Conservation (phyloP, 2,797 vertebrate species). For the Sciaenops ocellatus region DNA sequence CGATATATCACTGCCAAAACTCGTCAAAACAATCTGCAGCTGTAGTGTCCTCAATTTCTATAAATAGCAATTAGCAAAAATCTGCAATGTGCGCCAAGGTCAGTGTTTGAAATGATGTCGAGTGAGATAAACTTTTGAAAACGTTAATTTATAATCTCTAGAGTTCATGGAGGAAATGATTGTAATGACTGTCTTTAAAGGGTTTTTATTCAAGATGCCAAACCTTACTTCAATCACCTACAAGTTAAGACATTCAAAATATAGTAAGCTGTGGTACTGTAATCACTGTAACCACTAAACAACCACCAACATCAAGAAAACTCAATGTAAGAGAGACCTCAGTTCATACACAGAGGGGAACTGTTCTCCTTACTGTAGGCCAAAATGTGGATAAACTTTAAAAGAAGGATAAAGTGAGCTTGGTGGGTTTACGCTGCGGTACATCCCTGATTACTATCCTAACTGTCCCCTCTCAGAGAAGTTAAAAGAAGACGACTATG, state of each 20-base stretch:
- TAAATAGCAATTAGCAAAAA: not conserved
- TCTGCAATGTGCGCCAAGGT: not conserved
- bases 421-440: not conserved
- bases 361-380: not conserved
- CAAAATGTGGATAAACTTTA: not conserved
- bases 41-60: not conserved
- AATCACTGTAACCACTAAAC: not conserved
- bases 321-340: not conserved
- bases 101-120: no score
- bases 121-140: not conserved
- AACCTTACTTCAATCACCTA: not conserved
- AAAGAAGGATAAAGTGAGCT: not conserved
- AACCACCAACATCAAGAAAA: not conserved
- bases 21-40: not conserved
- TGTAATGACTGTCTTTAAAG: not conserved
- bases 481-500: slow-evolving; percentile 87
- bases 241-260: not conserved
- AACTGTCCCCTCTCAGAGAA: slow-evolving; percentile 71
- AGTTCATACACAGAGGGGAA: no score
- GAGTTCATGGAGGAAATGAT: not conserved
- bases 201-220: not conserved
- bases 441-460: not conserved
- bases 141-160: not conserved
- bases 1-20: not conserved
- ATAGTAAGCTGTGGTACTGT: not conserved